Conservation (phyloP, 2,797 vertebrate species). For the Eulemur coronatus region DNA sequence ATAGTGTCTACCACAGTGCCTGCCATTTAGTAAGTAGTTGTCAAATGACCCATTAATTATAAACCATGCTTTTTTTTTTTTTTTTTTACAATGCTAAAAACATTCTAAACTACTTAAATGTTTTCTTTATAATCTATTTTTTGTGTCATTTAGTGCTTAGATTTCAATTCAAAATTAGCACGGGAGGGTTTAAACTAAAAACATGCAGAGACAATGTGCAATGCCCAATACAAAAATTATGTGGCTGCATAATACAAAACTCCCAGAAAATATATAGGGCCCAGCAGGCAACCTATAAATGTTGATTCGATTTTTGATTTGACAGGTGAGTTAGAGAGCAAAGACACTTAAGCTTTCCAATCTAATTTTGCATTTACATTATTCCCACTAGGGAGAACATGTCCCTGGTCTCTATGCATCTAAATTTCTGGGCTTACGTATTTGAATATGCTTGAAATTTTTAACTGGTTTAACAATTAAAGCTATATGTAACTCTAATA, state of each 20-base stretch:
- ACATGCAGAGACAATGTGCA: neutral
- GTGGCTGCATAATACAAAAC: neutral
- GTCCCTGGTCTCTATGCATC: neutral
- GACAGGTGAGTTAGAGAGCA: neutral
- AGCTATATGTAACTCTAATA: neutral
- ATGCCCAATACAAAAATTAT: neutral
- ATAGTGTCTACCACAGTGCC: neutral
- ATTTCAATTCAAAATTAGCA: conserved; percentile 5
- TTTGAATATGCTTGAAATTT: neutral
- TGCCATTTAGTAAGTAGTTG: neutral
- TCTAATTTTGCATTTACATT: neutral
- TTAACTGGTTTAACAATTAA: neutral
- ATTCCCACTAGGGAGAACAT: neutral
- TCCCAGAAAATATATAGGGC: neutral
- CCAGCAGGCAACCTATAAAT: neutral
- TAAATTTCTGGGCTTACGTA: neutral
- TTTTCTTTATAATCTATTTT: neutral
- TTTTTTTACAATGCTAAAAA: neutral
- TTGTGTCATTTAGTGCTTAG: neutral
- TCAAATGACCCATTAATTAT: neutral
- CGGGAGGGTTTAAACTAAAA: neutral
- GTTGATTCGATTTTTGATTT: conserved; percentile 30
- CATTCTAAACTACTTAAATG: neutral
- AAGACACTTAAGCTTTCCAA: neutral
- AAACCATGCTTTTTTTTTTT: neutral